phyloP scores from a whole-genome alignment of 2,113 vertebrate genomes.

The Leptodactylus fuscus region DNA sequence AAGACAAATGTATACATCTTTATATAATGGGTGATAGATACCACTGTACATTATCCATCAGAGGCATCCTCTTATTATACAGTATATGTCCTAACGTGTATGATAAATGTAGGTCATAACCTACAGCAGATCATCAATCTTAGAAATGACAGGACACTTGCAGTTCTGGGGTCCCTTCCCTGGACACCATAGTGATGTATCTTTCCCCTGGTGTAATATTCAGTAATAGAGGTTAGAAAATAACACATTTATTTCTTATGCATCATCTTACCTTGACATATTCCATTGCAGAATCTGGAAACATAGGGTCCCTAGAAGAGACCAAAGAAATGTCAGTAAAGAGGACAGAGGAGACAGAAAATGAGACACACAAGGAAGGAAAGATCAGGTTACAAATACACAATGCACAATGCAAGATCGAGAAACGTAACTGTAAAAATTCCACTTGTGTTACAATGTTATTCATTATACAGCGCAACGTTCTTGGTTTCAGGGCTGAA shows the following conservation, averaged over 20 bases:
- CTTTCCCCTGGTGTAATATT: too few species aligned
- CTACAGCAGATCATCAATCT: too few species aligned
- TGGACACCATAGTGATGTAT: too few species aligned
- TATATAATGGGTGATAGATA: too few species aligned
- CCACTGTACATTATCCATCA: too few species aligned
- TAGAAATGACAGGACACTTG: too few species aligned
- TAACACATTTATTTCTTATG: background rate
- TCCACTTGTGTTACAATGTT: background rate
- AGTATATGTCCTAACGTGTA: too few species aligned
- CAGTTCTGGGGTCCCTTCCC: too few species aligned
- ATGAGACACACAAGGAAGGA: background rate
- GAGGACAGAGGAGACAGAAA: background rate
- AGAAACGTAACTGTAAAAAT: background rate
- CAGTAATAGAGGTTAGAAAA: background rate
- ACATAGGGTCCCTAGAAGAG: slow-evolving; percentile 74
- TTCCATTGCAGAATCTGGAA: slow-evolving; percentile 77
- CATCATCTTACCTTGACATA: slow-evolving; percentile 84
- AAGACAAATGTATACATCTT: too few species aligned
- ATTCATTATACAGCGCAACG: background rate
- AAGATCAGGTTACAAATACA: background rate
- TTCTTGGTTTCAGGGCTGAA: background rate
- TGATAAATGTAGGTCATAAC: too few species aligned
- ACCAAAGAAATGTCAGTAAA: slow-evolving; percentile 53
- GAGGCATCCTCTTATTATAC: too few species aligned
- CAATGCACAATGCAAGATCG: background rate